Evolutionary conservation across 1,140 invertebrate species (phyloP).

Genomic region (Lamellibrachia luymesi): DNA sequence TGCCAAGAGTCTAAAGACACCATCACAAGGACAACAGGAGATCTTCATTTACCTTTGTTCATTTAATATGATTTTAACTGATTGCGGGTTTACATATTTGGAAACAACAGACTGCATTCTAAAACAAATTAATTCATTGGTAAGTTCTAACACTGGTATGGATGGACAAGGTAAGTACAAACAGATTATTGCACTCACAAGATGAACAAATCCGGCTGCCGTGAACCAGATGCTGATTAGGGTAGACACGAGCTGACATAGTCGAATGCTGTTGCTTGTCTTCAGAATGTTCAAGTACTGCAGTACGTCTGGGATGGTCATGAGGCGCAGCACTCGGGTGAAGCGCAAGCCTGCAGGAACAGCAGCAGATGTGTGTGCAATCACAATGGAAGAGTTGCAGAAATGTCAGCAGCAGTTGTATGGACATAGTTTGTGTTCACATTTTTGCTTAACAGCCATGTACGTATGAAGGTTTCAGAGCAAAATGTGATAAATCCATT

Average conservation of each 20-base stretch:
- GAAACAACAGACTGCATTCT: background rate
- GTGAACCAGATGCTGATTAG: slow-evolving; percentile 56
- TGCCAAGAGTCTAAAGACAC: background rate
- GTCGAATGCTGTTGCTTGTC: slow-evolving; percentile 54
- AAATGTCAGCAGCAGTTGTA: background rate
- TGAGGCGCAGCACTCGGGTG: slow-evolving; percentile 96
- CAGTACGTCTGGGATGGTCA: slow-evolving; percentile 68
- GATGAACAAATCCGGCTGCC: slow-evolving; percentile 55
- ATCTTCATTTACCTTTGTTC: slow-evolving; percentile 74
- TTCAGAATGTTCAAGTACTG: slow-evolving; percentile 57
- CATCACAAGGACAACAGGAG: slow-evolving; percentile 86
- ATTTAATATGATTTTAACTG: background rate
- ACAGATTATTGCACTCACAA: slow-evolving; percentile 43
- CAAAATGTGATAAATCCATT: no score
- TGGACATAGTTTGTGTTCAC: background rate
- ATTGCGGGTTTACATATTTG: background rate
- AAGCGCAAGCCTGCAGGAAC: slow-evolving; percentile 85
- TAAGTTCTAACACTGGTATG: background rate
- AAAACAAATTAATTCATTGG: background rate
- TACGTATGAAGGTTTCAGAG: no score
- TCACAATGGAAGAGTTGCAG: background rate
- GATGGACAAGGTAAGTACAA: background rate
- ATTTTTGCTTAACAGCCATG: no score
- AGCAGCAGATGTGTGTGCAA: slow-evolving; percentile 12
- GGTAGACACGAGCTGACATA: slow-evolving; percentile 51